phyloP scores from a whole-genome alignment of 2,113 vertebrate species.

The Amblyornis subalaris region DNA sequence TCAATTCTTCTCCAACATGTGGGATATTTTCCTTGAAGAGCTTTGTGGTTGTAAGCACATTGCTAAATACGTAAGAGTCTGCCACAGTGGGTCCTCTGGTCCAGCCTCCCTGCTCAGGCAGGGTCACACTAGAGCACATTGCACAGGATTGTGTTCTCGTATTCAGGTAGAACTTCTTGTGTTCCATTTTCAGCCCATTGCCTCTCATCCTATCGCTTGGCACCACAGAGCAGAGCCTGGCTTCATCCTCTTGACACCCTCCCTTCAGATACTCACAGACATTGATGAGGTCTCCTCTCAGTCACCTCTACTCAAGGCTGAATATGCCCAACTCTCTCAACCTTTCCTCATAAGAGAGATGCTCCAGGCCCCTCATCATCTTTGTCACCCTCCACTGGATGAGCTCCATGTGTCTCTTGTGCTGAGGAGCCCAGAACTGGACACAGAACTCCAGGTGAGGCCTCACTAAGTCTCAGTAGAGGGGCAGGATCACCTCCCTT shows the following conservation, averaged over 20 bases:
- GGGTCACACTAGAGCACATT: not conserved
- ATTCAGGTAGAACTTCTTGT: not conserved
- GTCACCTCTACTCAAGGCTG: not conserved
- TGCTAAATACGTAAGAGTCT: not conserved
- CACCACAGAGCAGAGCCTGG: rapidly evolving
- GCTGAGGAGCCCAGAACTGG: not conserved
- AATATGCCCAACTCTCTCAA: not conserved
- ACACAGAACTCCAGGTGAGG: rapidly evolving
- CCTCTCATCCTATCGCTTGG: not conserved
- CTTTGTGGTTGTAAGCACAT: not conserved
- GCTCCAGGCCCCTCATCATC: not conserved
- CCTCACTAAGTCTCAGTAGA: not conserved
- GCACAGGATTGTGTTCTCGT: not conserved
- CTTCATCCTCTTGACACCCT: not conserved
- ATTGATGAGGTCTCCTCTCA: not conserved
- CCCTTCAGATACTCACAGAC: not conserved
- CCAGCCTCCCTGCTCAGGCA: not conserved
- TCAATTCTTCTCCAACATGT: not conserved
- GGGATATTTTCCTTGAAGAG: not conserved
- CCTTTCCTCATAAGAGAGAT: not conserved
- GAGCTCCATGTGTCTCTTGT: not conserved
- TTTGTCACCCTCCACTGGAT: not conserved
- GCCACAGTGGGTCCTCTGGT: not conserved
- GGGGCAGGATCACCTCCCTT: not conserved
- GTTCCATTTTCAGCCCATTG: not conserved